Evolutionary conservation across 2,797 vertebrate genomes (phyloP), one percentile per base, ranked within the genome.

Genomic region (Graptemys geographica): DNA sequence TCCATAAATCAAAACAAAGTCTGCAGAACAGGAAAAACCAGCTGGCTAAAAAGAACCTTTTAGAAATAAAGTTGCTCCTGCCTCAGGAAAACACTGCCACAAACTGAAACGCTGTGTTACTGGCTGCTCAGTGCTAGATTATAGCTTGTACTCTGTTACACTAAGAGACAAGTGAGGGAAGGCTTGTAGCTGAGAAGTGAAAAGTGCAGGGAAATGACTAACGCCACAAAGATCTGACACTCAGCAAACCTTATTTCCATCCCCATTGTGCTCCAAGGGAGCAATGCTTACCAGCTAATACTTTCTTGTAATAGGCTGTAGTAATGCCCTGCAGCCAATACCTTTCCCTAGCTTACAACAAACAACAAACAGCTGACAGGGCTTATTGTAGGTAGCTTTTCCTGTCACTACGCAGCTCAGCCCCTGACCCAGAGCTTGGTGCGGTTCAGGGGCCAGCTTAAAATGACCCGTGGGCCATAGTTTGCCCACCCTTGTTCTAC

Each of bases 121-220:
- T 55, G 53, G 21, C 53, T 23, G 51, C 5, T 18, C 21, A 52
- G 12, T 80, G 82, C 74, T 0, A 10, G 89, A 65, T 49, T 41
- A 31, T 51, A 69, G 65, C 4, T 57, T 27, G 33, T 53, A 33
- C 37, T 76, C 33, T 31, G 47, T 69, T 59, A 0, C 1, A 0
- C 1, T 62, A 18, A 51, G 25, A 59, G 2, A n/a, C 10, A 51
- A 56, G 12, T 5, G 49, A 55, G 28, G n/a, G n/a, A 10, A 72
- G 5, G 57, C 11, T n/a, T 15, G 7, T n/a, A 62, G 49, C 57
- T 83, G 28, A n/a, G 28, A n/a, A 65, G 44, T 44, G 62, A 65
- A 49, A 83, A 49, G 18, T 62, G 28, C 21, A 83, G 33, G 19
- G 16, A 28, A 62, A 23, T 19, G 13, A 59, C 57, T 47, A 33